These are phyloP conservation scores for Antrozous pallidus DNA, from an alignment of 2,797 vertebrate genomes.

Conservation along the genomic window DNA sequence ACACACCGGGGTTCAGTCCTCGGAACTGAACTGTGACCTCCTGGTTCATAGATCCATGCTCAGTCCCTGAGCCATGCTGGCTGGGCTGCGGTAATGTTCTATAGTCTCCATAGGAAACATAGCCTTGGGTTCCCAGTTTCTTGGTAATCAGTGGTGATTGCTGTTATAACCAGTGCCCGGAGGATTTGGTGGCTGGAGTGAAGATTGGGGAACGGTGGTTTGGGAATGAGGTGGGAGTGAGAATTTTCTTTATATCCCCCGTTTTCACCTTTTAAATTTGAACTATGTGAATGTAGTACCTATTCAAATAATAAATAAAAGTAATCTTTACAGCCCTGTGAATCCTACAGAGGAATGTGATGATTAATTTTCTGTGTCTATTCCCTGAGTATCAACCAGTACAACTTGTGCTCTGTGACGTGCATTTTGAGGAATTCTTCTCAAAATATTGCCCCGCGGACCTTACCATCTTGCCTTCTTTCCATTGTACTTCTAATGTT, in stretches of 20 bases:
- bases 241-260: neutral
- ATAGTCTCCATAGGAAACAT: neutral
- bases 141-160: neutral
- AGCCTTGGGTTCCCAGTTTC: neutral
- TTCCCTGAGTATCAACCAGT: neutral
- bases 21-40: neutral
- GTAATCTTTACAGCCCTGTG: neutral
- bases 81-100: neutral
- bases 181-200: neutral
- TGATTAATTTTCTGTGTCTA: neutral
- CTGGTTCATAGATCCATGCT: neutral
- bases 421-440: neutral
- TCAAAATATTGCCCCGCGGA: neutral
- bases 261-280: neutral
- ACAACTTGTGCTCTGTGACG: neutral
- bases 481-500: neutral
- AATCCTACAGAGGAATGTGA: neutral
- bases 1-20: neutral
- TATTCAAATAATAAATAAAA: conserved; percentile 7
- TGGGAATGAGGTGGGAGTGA: neutral
- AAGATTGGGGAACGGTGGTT: neutral
- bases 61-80: neutral
- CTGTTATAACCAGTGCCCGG: neutral
- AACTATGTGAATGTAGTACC: neutral
- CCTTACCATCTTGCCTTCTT: neutral